Evolutionary conservation across 1,140 invertebrate genomes (phyloP).

Genomic region (Prorops nasuta): DNA sequence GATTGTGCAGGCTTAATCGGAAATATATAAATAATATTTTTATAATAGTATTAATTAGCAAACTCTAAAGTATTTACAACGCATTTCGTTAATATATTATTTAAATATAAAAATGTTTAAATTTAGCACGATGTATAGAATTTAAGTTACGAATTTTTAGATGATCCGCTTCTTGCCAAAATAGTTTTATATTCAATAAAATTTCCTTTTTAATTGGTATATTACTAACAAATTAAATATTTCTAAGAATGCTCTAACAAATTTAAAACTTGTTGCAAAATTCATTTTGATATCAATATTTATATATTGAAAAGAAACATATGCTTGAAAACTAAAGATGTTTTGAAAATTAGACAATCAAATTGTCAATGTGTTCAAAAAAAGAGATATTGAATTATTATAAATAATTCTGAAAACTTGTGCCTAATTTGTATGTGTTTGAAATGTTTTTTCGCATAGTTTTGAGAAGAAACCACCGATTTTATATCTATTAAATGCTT

Average conservation of each 20-base stretch:
- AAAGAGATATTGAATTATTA: too few species aligned
- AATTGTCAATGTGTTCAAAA: slow-evolving; percentile 2
- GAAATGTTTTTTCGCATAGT: background rate
- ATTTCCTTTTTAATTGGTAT: background rate
- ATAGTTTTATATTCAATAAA: slow-evolving; percentile 16
- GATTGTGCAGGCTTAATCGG: background rate
- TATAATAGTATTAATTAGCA: slow-evolving; percentile 1
- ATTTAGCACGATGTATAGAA: slow-evolving; percentile 6
- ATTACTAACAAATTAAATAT: background rate
- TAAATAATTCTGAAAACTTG: too few species aligned
- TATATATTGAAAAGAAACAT: background rate
- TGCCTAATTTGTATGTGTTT: too few species aligned
- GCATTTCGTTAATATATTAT: background rate
- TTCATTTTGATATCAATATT: background rate
- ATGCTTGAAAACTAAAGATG: background rate
- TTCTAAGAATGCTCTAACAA: background rate
- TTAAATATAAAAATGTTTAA: slow-evolving; percentile 11
- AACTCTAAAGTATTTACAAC: background rate
- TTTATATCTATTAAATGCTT: slow-evolving; percentile 17
- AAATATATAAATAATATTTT: slow-evolving; percentile 6
- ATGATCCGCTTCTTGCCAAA: slow-evolving; percentile 14
- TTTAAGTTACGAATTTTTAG: slow-evolving; percentile 7
- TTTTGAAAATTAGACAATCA: slow-evolving; percentile 8
- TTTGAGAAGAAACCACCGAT: background rate
- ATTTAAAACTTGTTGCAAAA: background rate